phyloP scores from a whole-genome alignment of 2,113 vertebrate genomes.

The Gobiocypris rarus region DNA sequence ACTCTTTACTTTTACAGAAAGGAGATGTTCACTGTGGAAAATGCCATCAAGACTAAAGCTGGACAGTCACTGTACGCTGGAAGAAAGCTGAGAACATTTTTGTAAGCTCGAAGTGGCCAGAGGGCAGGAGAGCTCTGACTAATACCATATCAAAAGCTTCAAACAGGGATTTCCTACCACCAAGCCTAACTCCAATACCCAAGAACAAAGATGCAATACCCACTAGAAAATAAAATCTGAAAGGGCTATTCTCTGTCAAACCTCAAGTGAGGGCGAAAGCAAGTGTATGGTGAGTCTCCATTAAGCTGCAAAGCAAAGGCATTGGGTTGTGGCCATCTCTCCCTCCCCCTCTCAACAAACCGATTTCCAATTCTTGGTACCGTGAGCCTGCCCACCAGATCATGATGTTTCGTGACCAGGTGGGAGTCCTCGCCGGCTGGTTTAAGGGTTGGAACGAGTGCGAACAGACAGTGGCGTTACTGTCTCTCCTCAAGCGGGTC shows the following conservation, averaged over 20 bases:
- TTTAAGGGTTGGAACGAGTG: slow-evolving; percentile 99
- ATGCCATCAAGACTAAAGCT: slow-evolving; percentile 70
- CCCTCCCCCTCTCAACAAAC: neutral
- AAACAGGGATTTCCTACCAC: slow-evolving; percentile 15
- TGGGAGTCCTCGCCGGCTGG: slow-evolving; percentile 95
- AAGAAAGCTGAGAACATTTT: slow-evolving; percentile 66
- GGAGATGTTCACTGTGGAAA: slow-evolving; percentile 72
- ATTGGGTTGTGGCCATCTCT: neutral
- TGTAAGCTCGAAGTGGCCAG: neutral
- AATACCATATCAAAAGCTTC: slow-evolving; percentile 8
- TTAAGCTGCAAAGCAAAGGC: neutral
- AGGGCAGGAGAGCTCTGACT: slow-evolving; percentile 11
- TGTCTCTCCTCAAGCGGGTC: slow-evolving; percentile 93
- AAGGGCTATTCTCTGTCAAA: neutral
- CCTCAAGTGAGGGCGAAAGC: neutral
- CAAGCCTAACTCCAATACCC: slow-evolving; percentile 12
- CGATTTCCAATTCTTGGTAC: neutral
- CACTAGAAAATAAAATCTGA: slow-evolving; percentile 22
- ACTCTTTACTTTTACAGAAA: slow-evolving; percentile 62
- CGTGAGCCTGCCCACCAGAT: slow-evolving; percentile 67
- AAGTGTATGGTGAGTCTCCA: slow-evolving; percentile 18
- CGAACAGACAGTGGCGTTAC: slow-evolving; percentile 96
- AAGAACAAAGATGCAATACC: slow-evolving; percentile 60
- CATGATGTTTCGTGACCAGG: slow-evolving; percentile 99
- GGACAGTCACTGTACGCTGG: slow-evolving; percentile 66